Percentiles rank a stretch among this genome's conserved stretches.
These are phyloP conservation scores for Pseudolaguvia tuberculata DNA, from an alignment of 2,113 vertebrate species.

Conservation along the genomic window DNA sequence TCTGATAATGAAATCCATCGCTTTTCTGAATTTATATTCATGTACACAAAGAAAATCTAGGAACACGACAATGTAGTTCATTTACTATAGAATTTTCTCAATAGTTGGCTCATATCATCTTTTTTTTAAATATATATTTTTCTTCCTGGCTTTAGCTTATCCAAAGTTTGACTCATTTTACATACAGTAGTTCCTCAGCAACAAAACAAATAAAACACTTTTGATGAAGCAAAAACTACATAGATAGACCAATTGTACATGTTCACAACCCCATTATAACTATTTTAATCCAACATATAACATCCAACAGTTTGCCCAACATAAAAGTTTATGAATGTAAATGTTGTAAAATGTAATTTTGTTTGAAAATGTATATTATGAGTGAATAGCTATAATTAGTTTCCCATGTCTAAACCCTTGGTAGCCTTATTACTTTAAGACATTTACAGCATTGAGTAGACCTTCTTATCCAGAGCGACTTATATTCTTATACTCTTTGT, in stretches of 20 bases:
- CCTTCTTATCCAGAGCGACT: too few species aligned
- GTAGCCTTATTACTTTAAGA: background rate
- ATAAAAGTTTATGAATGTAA: too few species aligned
- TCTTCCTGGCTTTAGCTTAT: background rate
- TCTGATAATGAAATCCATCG: too few species aligned
- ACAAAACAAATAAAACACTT: background rate
- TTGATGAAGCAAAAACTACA: background rate
- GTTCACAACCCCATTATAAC: background rate
- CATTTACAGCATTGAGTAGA: too few species aligned
- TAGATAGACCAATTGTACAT: background rate
- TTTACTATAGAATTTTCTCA: background rate
- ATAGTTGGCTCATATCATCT: background rate
- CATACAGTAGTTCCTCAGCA: conserved; percentile 1
- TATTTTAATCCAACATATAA: background rate
- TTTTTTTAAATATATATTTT: background rate
- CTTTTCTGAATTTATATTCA: background rate
- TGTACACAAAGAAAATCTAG: background rate
- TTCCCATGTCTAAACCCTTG: background rate
- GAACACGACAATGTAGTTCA: background rate
- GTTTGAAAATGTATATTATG: background rate
- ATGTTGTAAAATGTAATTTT: too few species aligned
- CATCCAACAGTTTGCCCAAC: background rate
- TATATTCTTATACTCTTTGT: too few species aligned
- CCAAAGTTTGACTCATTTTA: background rate
- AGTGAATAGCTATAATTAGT: background rate